Conservation (phyloP, 2,113 vertebrate genomes). For the Thomomys bottae region DNA sequence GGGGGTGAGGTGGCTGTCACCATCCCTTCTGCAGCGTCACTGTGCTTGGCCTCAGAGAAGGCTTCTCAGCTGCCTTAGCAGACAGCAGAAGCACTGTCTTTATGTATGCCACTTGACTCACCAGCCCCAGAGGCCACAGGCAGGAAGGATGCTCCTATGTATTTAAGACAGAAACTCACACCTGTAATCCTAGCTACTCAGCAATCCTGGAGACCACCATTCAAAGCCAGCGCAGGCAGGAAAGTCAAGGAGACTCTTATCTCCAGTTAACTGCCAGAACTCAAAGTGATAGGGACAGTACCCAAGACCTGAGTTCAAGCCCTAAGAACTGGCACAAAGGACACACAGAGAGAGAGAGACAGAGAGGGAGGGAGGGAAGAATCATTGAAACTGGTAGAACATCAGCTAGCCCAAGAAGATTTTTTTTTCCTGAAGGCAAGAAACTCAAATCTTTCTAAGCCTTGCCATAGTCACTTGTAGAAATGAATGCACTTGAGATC, state of each 20-base stretch:
- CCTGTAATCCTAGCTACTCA: too few species aligned
- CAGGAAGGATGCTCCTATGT: not conserved
- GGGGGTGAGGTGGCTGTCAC: conserved; percentile 12
- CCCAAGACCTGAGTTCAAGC: too few species aligned
- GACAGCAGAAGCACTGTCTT: not conserved
- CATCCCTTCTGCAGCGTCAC: conserved; percentile 36
- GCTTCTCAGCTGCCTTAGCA: conserved; percentile 33
- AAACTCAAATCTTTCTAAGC: not conserved
- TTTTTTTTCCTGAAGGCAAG: not conserved
- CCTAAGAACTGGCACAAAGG: too few species aligned
- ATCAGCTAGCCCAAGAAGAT: not conserved
- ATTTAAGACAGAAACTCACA: not conserved
- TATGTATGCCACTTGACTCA: not conserved
- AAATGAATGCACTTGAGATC: not conserved
- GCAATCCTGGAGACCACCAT: too few species aligned
- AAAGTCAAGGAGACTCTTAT: too few species aligned
- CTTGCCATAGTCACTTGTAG: not conserved
- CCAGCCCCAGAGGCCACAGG: not conserved
- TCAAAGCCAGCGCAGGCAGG: too few species aligned
- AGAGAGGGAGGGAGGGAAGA: too few species aligned
- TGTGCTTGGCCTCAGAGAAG: conserved; percentile 41
- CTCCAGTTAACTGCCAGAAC: too few species aligned
- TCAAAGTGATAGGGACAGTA: too few species aligned
- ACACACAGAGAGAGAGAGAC: too few species aligned
- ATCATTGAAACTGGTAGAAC: not conserved